Evolutionary conservation across 2,797 vertebrate genomes (phyloP).

Genomic region (Premnoplex brunnescens): DNA sequence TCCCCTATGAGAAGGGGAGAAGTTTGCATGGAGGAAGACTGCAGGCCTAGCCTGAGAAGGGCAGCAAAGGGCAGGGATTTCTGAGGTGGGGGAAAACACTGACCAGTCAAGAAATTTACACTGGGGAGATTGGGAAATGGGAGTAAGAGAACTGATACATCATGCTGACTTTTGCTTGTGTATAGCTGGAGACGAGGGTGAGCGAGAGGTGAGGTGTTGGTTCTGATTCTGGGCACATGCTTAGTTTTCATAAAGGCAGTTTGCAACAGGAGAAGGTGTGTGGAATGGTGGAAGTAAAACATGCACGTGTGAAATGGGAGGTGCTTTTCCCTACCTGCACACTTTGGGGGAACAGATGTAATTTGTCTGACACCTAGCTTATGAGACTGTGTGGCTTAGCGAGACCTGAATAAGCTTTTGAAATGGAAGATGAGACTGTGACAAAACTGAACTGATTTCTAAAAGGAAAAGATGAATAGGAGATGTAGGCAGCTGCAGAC

Average conservation of each 20-base stretch:
- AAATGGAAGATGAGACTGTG: background rate
- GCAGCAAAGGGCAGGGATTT: background rate
- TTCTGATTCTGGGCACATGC: background rate
- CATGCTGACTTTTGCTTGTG: background rate
- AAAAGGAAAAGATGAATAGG: background rate
- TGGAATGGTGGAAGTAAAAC: background rate
- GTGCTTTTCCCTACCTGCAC: background rate
- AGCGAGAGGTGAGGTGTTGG: background rate
- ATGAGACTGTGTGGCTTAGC: background rate
- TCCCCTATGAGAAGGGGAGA: background rate
- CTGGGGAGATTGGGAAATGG: background rate
- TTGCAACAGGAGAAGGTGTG: background rate
- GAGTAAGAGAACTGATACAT: rapidly evolving
- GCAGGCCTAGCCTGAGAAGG: background rate
- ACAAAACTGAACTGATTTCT: background rate
- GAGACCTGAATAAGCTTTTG: background rate
- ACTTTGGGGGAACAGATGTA: background rate
- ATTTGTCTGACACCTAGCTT: background rate
- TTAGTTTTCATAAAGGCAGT: background rate
- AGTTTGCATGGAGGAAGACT: background rate
- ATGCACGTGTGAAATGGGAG: background rate
- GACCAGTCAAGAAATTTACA: background rate
- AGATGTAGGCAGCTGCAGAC: background rate
- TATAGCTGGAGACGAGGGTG: rapidly evolving
- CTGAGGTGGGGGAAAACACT: background rate